Percentiles rank a stretch among this genome's conserved stretches.
These are phyloP conservation scores for Tragopan temminckii DNA, from an alignment of 2,797 vertebrate genomes.

Conservation along the genomic window DNA sequence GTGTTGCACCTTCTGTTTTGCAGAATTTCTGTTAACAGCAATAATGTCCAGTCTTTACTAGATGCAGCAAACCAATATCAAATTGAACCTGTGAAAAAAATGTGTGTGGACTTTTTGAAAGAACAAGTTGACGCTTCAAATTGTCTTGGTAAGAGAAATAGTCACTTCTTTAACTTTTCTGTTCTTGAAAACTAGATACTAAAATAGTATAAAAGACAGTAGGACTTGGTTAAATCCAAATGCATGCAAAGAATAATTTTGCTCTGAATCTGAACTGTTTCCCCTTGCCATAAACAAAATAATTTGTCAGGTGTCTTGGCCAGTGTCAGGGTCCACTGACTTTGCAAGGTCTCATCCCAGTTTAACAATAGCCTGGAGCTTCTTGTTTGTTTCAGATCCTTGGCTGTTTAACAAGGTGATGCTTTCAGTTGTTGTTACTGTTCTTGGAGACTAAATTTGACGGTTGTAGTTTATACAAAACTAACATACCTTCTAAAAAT, in stretches of 20 bases:
- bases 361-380: not conserved
- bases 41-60: conserved; percentile 96
- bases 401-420: not conserved
- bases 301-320: not conserved
- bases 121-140: conserved; percentile 98
- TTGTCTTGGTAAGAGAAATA: conserved; percentile 90
- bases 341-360: not conserved
- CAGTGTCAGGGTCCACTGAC: not conserved
- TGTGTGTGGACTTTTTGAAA: conserved; percentile 98
- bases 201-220: not conserved
- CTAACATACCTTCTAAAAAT: not conserved
- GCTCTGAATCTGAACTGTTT: not conserved
- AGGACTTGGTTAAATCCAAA: not conserved
- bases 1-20: conserved; percentile 55
- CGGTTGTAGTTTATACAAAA: not conserved
- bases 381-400: not conserved
- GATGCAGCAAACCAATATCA: conserved; percentile 99
- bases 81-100: conserved; percentile 98
- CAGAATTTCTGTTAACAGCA: conserved; percentile 98
- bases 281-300: not conserved
- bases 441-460: not conserved
- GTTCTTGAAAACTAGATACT: not conserved
- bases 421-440: not conserved
- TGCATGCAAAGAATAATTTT: not conserved
- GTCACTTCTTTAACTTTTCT: not conserved